Percentiles rank a stretch among this genome's conserved stretches.
phyloP scores from a whole-genome alignment of 2,888 invertebrate species.

The Cheilosia pagana region DNA sequence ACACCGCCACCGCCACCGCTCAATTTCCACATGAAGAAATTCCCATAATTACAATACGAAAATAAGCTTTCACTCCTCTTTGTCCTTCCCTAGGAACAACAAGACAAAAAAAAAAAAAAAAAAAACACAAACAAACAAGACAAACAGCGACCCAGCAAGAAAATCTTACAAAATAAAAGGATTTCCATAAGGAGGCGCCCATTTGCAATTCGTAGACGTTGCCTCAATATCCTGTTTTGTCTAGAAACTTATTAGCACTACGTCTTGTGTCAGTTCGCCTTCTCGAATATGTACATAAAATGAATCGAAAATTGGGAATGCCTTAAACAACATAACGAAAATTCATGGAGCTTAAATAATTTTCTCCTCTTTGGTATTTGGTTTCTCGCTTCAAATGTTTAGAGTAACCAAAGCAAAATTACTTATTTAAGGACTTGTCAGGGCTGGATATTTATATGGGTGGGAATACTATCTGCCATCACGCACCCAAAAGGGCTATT shows the following conservation, averaged over 20 bases:
- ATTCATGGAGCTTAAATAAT: conserved; percentile 70
- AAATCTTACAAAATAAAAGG: conserved; percentile 48
- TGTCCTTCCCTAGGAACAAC: not conserved
- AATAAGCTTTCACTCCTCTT: conserved; percentile 20
- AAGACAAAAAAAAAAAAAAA: not conserved
- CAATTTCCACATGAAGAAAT: conserved; percentile 59
- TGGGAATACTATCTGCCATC: conserved; percentile 26
- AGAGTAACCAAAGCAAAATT: conserved; percentile 46
- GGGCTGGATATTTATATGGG: not conserved
- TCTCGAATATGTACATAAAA: conserved; percentile 31
- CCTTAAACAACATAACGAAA: conserved; percentile 47
- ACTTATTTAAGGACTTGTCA: conserved; percentile 59
- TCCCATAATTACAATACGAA: conserved; percentile 49
- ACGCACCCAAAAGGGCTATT: conserved; percentile 38
- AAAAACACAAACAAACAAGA: conserved; percentile 4
- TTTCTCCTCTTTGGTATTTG: conserved; percentile 25
- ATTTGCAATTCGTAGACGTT: conserved; percentile 59
- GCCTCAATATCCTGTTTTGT: conserved; percentile 71
- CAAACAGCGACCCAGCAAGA: conserved; percentile 40
- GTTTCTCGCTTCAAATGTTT: not conserved
- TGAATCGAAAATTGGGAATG: conserved; percentile 34
- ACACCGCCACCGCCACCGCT: not conserved
- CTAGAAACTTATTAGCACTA: conserved; percentile 69
- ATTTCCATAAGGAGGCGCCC: conserved; percentile 62
- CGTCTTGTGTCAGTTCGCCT: conserved; percentile 44